Base-by-base conservation (phyloP, 1,140 invertebrate genomes). In the Drosophila virilis region DNA sequence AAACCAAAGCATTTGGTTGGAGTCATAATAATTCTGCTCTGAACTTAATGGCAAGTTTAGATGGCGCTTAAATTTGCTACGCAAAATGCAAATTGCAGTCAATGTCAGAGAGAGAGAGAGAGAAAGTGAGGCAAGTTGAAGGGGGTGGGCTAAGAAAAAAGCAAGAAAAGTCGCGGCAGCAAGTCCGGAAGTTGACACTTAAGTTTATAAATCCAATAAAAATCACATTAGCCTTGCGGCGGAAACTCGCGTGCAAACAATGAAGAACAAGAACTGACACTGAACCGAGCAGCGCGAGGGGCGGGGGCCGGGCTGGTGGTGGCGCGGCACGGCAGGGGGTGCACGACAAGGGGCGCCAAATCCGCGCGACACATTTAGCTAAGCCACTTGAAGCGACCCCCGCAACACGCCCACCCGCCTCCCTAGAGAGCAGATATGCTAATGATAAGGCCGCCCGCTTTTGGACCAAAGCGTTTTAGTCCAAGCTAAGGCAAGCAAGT, bases 181-280 rank as follows among this genome's bases (percentile, higher is more conserved):
- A 60, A 73, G 67, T 59, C 40, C 71, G 81, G 67, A 80, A 85
- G 81, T 80, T 86, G 71, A 76, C 78, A 76, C 82, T 85, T 73
- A 75, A 86, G 78, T 78, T 81, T 85, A 76, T 81, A 86, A 81
- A 81, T 81, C 82, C 82, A 85, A 85, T 85, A 85, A 85, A 85
- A 85, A 80, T 78, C 82, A 78, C 82, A 85, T 85, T 85, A 85
- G 78, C 64, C 82, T 65, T 35, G 64, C 78, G 75, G 82, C 64
- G 74, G 78, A 85, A 80, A 77, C 57, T 80, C 66, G 80, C 68
- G 61, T 67, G 54, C 76, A 78, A 80, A 75, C 62, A 70, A 74
- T 67, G 70, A 67, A 52, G 55, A 59, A 67, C 64, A 67, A 73
- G 70, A 76, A 55, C 45, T 57, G 72, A 65, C 61, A 79, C 72